Base-by-base conservation (phyloP, 2,797 vertebrate genomes). In the Aselliscus stoliczkanus region DNA sequence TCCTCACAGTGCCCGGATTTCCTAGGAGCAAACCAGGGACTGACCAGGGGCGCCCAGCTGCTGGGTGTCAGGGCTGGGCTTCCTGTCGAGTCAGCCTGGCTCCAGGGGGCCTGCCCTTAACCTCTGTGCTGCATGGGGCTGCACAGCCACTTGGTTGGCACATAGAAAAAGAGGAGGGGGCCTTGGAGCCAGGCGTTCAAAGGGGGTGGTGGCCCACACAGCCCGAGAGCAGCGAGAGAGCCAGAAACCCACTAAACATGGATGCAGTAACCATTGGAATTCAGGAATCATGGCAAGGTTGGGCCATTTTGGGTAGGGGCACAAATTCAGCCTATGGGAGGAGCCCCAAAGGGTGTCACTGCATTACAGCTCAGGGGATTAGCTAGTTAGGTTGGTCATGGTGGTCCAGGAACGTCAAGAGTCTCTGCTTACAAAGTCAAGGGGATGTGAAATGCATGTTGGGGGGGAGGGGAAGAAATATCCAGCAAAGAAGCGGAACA, bases 331-430 rank as follows among this genome's bases (percentile, higher is more conserved):
- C 31, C 2, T 5, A 0, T 13, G 21, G 37, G 3, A 34, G 44
- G 75, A 39, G 18, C 31, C 52, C 76, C 34, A 54, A 52, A 92
- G 34, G 31, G 27, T 0, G 23, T 23, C 20, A 0, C 13, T 58
- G 39, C 54, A 29, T 62, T 8, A 25, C 12, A 34, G 58, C 65
- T 34, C 65, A 21, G 25, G 11, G 2, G 79, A 42, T 17, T 9
- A 0, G 14, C 21, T 9, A 0, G 14, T 31, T 18, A n/a, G 69
- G 23, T 18, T 42, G 86, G 67, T 82, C 1, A 0, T n/a, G 18
- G 23, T 34, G 64, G 20, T 37, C 5, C 15, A 50, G 69, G 84
- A 23, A 34, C 64, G 20, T 60, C 23, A 42, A 17, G 73, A 64
- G 79, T 0, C 31, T 39, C 39, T 29, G 58, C 70, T 85, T 81